A percentile compares a stretch with the other conserved stretches of the same genome.
phyloP scores from a whole-genome alignment of 2,113 vertebrate species.

The Coryphaenoides rupestris region DNA sequence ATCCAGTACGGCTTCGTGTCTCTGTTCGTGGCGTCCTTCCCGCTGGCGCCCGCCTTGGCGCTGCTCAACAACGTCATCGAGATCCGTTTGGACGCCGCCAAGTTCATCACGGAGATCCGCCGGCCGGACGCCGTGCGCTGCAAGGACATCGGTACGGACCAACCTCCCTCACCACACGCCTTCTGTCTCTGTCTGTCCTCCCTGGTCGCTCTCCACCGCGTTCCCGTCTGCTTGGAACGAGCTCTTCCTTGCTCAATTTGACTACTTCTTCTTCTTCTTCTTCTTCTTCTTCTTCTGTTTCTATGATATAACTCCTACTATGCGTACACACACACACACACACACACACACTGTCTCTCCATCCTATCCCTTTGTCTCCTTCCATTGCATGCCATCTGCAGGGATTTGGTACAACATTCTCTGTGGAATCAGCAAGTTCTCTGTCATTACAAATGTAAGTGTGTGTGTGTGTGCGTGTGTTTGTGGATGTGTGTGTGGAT shows the following conservation, averaged over 20 bases:
- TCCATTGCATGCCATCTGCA: conserved; percentile 59
- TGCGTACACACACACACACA: conserved; percentile 4
- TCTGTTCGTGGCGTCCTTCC: conserved; percentile 96
- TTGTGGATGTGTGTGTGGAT: conserved; percentile 79
- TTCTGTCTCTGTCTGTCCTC: conserved; percentile 22
- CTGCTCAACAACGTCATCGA: conserved; percentile 97
- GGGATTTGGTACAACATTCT: conserved; percentile 98
- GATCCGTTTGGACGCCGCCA: conserved; percentile 92
- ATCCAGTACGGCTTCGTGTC: conserved; percentile 97
- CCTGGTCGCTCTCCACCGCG: background rate
- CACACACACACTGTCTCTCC: background rate
- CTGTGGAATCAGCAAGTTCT: conserved; percentile 93
- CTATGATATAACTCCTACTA: background rate
- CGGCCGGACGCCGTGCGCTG: conserved; percentile 88
- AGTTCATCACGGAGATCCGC: conserved; percentile 90
- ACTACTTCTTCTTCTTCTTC: too few relatives aligned
- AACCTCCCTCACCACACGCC: conserved; percentile 24
- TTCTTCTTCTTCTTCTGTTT: too few relatives aligned
- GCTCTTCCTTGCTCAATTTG: background rate
- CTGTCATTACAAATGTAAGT: conserved; percentile 98
- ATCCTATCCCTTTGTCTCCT: conserved; percentile 30
- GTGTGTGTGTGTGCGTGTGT: conserved; percentile 59
- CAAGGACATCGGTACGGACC: conserved; percentile 89
- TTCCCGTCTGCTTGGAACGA: background rate
- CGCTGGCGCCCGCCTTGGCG: conserved; percentile 91